Conservation (phyloP, 1,140 invertebrate genomes). For the Brevipalpus yothersi region DNA sequence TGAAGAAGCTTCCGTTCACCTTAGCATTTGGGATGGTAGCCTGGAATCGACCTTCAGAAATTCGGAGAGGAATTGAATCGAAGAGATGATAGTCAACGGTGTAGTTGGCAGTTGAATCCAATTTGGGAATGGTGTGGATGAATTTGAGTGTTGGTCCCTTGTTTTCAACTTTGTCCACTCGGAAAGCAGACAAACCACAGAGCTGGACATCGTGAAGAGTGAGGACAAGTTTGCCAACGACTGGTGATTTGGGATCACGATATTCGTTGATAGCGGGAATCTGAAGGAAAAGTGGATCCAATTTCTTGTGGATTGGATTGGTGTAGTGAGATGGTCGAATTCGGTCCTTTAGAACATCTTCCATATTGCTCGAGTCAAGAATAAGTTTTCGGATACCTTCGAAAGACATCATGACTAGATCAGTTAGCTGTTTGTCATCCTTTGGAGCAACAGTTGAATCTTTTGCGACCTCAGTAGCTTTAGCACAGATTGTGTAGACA, state of each 20-base stretch:
- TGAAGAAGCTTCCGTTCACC: background rate
- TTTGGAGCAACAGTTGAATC: background rate
- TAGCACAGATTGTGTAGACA: too few species aligned
- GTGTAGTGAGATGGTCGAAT: background rate
- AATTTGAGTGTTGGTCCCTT: background rate
- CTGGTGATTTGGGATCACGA: slow-evolving; percentile 1
- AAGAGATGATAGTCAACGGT: slow-evolving; percentile 4
- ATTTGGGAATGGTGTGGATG: background rate
- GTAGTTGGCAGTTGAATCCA: slow-evolving; percentile 1
- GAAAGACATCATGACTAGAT: slow-evolving; percentile 1
- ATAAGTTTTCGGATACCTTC: background rate
- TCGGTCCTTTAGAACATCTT: background rate
- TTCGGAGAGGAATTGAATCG: background rate
- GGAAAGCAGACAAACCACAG: background rate
- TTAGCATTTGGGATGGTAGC: slow-evolving; percentile 1
- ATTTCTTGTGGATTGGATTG: background rate
- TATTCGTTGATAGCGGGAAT: background rate
- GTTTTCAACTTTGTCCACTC: background rate
- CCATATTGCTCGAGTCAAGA: background rate
- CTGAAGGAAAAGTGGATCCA: background rate
- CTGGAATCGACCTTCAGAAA: background rate
- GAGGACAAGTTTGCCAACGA: background rate
- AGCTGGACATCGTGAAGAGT: background rate
- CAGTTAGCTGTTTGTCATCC: background rate
- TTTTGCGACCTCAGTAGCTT: too few species aligned